Base-by-base conservation (phyloP, 2,113 vertebrate genomes). In the Pagrus major region DNA sequence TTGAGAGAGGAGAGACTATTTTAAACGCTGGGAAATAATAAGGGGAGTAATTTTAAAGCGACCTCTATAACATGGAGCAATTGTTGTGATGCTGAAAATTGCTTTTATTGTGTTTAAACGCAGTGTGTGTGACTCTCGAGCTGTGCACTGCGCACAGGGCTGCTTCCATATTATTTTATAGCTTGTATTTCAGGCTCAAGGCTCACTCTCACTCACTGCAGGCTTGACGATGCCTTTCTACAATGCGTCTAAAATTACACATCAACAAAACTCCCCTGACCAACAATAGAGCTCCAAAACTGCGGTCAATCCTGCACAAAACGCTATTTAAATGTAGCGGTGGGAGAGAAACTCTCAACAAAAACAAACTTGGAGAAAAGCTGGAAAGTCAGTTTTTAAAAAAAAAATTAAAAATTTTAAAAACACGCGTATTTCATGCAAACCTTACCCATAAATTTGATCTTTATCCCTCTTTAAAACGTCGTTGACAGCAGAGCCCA, bases 401-500 rank as follows among this genome's bases (percentile, higher is more conserved):
- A 37, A 23, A n/a, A 37, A 46, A 31, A 54, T n/a, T 10, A 8
- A 29, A 52, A n/a, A n/a, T n/a, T n/a, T n/a, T n/a, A n/a, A 29
- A n/a, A n/a, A n/a, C 20, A 39, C 27, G 75, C 47, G 11, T 58
- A 11, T 71, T 65, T 67, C 47, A 20, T 78, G 80, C 78, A 76
- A 81, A 95, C 94, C 94, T 91, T 97, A 99, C 98, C 98, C 98
- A 90, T 99, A 99, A 95, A 99, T 99, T 89, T 97, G 97, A 95
- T 99, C 98, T 96, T 99, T 99, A 96, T 99, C 98, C 95, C 98
- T 95, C 95, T 99, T 99, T 95, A 99, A 95, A 94, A 98, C 98
- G 93, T 99, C 98, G 95, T 99, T 99, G 96, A 99, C 97, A 96
- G 98, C 98, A 68, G 98, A 99, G 93, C 98, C 98, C 98, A 99